phyloP scores from a whole-genome alignment of 2,797 vertebrate genomes.

The Galaxias olidus region DNA sequence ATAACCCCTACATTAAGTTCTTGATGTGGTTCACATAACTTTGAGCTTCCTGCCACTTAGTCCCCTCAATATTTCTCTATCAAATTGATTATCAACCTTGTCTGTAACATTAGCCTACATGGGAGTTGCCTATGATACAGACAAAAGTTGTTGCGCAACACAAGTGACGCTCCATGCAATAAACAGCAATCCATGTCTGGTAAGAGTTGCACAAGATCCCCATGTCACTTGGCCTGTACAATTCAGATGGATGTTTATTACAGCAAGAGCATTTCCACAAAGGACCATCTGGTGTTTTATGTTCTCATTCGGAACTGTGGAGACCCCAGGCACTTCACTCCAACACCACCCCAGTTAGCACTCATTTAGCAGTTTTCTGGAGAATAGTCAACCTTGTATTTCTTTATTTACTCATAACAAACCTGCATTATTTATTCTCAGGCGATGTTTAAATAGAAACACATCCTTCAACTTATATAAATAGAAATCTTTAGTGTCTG shows the following conservation, averaged over 20 bases:
- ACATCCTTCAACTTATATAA: too few species aligned
- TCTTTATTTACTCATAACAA: too few species aligned
- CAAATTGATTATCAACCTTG: constrained; percentile 11
- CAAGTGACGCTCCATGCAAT: constrained; percentile 2
- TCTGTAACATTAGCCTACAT: background rate
- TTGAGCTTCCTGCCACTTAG: background rate
- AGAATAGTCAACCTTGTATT: background rate
- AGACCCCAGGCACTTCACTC: background rate
- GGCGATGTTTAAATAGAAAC: too few species aligned
- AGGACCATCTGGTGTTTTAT: background rate
- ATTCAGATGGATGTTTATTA: constrained; percentile 17
- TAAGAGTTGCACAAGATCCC: background rate
- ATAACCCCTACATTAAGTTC: too few species aligned
- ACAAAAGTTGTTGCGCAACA: background rate
- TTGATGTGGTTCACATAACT: too few species aligned
- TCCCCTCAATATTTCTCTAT: background rate
- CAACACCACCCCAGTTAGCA: background rate
- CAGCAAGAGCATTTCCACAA: constrained; percentile 12
- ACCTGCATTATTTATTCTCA: too few species aligned
- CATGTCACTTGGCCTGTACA: constrained; percentile 36
- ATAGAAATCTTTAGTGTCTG: too few species aligned
- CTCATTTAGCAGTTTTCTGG: background rate
- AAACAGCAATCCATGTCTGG: constrained; percentile 17
- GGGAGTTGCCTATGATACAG: background rate
- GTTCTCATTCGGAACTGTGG: constrained; percentile 10